phyloP scores from a whole-genome alignment of 2,888 invertebrate genomes.

The Spatulosminthurus flaviceps region DNA sequence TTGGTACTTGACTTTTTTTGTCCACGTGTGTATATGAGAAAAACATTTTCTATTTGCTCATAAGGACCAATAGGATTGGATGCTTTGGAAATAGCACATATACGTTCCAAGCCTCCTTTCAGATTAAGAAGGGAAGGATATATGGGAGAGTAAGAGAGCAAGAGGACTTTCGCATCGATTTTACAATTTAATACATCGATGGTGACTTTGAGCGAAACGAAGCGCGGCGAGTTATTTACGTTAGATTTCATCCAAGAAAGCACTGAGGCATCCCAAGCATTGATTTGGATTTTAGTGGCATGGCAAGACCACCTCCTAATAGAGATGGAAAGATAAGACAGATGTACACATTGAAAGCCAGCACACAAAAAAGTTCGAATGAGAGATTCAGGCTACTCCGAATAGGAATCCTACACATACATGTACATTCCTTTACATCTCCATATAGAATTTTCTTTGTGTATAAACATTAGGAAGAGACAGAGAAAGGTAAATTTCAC shows the following conservation, averaged over 20 bases:
- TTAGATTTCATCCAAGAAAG: slow-evolving; percentile 31
- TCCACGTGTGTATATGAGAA: not conserved
- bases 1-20: not conserved
- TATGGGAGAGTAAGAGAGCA: not conserved
- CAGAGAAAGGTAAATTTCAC: too few relatives aligned
- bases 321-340: slow-evolving; percentile 14
- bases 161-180: slow-evolving; percentile 45
- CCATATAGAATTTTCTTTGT: too few relatives aligned
- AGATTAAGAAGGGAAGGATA: not conserved
- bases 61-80: not conserved
- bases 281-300: slow-evolving; percentile 12
- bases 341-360: not conserved
- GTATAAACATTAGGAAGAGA: too few relatives aligned
- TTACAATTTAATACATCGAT: slow-evolving; percentile 52
- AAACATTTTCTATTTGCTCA: slow-evolving; percentile 9
- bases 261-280: not conserved
- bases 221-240: slow-evolving; percentile 43
- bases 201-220: slow-evolving; percentile 36
- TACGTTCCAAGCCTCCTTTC: too few relatives aligned
- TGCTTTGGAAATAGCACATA: not conserved
- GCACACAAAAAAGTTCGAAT: not conserved
- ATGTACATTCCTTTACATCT: too few relatives aligned
- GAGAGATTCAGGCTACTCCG: not conserved
- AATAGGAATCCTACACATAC: too few relatives aligned
- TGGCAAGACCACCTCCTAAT: not conserved